These are phyloP conservation scores for Nematostella vectensis DNA, from an alignment of 92 coral and sea anemone genomes.

Conservation along the genomic window DNA sequence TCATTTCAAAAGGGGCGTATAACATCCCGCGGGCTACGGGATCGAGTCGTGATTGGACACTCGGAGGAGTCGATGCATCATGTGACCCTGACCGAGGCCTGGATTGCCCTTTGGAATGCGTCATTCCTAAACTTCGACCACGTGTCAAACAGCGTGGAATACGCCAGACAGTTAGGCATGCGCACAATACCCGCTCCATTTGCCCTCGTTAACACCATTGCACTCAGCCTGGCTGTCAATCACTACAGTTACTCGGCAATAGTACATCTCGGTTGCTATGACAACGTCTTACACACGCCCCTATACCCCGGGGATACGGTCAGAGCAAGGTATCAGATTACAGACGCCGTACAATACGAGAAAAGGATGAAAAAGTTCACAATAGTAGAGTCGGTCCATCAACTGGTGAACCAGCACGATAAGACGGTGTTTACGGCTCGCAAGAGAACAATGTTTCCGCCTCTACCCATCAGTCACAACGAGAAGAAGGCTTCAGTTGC, in stretches of 20 bases:
- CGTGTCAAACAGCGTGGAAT: constrained; percentile 11
- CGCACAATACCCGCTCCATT: constrained; percentile 16
- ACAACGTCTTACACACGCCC: no score
- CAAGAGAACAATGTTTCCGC: no score
- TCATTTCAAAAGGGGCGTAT: constrained; percentile 5
- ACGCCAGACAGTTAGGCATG: constrained; percentile 13
- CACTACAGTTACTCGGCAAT: constrained; percentile 25
- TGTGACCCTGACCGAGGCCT: constrained; percentile 19
- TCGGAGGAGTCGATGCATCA: constrained; percentile 6
- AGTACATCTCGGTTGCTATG: no score
- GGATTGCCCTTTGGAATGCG: constrained; percentile 23
- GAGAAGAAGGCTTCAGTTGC: no score
- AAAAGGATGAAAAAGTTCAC: no score
- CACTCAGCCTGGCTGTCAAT: constrained; percentile 7
- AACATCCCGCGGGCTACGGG: constrained; percentile 8
- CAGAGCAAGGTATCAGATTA: no score
- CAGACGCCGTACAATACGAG: no score
- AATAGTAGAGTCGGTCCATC: no score
- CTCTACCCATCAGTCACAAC: no score
- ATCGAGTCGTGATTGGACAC: constrained; percentile 11
- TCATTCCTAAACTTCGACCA: constrained; percentile 12
- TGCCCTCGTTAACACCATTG: constrained; percentile 10
- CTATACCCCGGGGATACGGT: no score
- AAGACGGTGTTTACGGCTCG: no score
- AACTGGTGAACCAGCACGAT: no score